A percentile compares a stretch with the other conserved stretches of the same genome.
Conservation (phyloP, 2,113 vertebrate species). For the Thalassoma bifasciatum region DNA sequence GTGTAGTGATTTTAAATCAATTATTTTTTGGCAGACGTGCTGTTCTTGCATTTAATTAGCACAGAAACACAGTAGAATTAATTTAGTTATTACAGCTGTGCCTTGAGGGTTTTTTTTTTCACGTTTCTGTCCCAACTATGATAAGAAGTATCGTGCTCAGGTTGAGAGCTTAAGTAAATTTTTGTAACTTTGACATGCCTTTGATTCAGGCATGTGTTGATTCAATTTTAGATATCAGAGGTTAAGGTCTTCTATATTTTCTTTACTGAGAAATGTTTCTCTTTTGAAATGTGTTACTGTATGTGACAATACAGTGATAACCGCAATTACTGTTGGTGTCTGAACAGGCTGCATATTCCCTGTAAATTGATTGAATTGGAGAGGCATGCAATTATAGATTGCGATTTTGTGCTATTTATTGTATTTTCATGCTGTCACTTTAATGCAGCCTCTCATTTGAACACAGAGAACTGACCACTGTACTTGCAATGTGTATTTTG, state of each 20-base stretch:
- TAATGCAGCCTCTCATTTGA: no score
- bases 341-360: no score
- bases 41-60: constrained; percentile 40
- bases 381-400: no score
- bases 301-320: no score
- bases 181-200: background rate
- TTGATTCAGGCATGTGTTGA: background rate
- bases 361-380: no score
- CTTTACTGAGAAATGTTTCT: background rate
- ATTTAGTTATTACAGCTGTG: constrained; percentile 35
- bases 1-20: constrained; percentile 41
- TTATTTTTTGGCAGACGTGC: constrained; percentile 37
- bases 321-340: no score
- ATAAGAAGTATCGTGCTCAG: background rate
- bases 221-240: background rate
- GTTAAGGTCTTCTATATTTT: background rate
- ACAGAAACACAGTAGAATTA: constrained; percentile 20
- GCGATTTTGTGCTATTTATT: no score
- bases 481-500: no score
- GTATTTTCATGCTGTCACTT: no score
- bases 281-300: no score
- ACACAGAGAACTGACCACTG: no score
- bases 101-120: background rate
- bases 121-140: background rate
- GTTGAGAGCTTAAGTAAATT: background rate